Base-by-base conservation (phyloP, 2,888 invertebrate genomes). In the Sinhomidia bicolor region DNA sequence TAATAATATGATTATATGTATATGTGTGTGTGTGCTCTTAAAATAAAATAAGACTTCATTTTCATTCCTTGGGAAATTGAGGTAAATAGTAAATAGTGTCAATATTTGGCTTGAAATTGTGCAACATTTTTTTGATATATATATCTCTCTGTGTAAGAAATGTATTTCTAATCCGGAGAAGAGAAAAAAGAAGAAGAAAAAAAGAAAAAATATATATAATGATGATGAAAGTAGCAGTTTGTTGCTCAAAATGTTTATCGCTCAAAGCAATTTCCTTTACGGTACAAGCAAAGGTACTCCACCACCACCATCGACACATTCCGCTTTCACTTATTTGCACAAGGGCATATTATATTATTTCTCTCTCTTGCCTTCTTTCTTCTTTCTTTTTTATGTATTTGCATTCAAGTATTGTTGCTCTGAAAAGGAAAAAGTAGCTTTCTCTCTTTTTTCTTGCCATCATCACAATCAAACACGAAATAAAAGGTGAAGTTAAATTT, bases 161-260 rank as follows among this genome's bases (percentile, higher is more conserved):
- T 36, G 4, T 36, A 47, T 20, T 20, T 2, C 17, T 57, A 57
- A 57, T 20, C 20, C 20, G 2, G 23, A 29, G 62, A n/a, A n/a
- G n/a, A n/a, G n/a, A n/a, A n/a, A n/a, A n/a, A n/a, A n/a, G n/a
- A n/a, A n/a, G n/a, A n/a, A n/a, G n/a, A n/a, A n/a, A n/a, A n/a
- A n/a, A n/a, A n/a, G n/a, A n/a, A 12, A 29, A 62, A 10, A 23
- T 62, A 62, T 2, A 23, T 1, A 29, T 26, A 62, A 26, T 17
- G 20, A 57, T 57, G 20, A 57, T 20, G 20, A 57, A 23, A 57
- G 23, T 23, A 23, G n/a, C 9, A 36, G 36, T 36, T 68, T 5
- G 36, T 36, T 68, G 17, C 9, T 68, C 36, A n/a, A 32, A 68
- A 68, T 68, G 68, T 68, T 68, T 68, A 68, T 68, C 36, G 68